Base-by-base conservation (phyloP, 2,113 vertebrate genomes). In the Sebastes fasciatus region DNA sequence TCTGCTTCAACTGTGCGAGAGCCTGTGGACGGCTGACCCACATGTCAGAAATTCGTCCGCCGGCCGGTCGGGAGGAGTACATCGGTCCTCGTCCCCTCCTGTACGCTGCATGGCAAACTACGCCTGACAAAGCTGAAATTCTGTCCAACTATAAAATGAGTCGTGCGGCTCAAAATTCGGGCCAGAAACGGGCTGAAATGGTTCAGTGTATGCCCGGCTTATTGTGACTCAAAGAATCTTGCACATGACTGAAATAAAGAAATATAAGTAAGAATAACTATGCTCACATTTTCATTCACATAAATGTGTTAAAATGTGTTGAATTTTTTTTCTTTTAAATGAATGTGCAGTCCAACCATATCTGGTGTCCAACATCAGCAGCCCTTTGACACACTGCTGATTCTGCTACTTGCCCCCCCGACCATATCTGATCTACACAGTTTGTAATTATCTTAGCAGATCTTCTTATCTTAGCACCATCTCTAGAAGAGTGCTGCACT, bases 401-500 rank as follows among this genome's bases (percentile, higher is more conserved):
- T 78, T 80, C 64, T 58, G 71, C 85, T 61, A 52, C 74, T 66
- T 83, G 66, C 73, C 48, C 49, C 73, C 52, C 49, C 0, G 51
- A 19, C 40, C 45, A 4, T 81, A 86, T 90, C 89, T 83, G 84
- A 89, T 86, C 17, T 83, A 34, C 72, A 85, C 61, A 66, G 26
- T 77, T 71, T 72, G 58, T 70, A 89, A 90, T 93, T 83, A 91
- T 91, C 85, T 42, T 4, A 23, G 51, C n/a, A 62, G 79, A 70
- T 82, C 78, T 51, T 70, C 65, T 74, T 89, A 83, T 91, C 91
- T 60, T 5, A 13, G 65, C 34, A 67, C 12, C 45, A 46, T 82
- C 83, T 83, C 34, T 6, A 2, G 12, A 13, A 70, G 62, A 69
- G 42, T 57, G 67, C 77, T 42, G 83, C 63, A 55, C 62, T 62